Evolutionary conservation across 2,113 vertebrate species (phyloP).

Genomic region (Oncorhynchus nerka): DNA sequence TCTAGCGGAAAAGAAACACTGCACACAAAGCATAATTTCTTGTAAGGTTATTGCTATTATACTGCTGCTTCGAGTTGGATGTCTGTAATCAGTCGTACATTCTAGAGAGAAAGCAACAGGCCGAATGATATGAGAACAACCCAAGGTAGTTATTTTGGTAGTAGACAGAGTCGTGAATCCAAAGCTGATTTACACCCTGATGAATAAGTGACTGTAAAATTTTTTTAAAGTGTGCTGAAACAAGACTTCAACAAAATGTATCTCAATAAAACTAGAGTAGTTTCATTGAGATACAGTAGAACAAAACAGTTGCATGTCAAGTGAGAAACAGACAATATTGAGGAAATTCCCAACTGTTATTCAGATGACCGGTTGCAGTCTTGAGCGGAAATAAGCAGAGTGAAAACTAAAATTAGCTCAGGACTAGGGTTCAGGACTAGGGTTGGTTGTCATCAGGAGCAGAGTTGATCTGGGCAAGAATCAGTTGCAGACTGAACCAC

Average conservation of each 20-base stretch:
- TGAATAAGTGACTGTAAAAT: not conserved
- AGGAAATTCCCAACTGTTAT: not conserved
- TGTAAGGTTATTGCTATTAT: not conserved
- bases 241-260: not conserved
- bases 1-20: not conserved
- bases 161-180: no score
- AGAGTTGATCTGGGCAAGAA: no score
- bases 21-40: not conserved
- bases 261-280: not conserved
- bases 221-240: not conserved
- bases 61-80: not conserved
- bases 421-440: no score
- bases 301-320: not conserved
- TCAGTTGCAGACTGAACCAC: no score
- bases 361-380: not conserved
- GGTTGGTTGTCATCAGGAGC: no score
- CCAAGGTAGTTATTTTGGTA: no score
- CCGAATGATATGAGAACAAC: no score
- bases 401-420: not conserved
- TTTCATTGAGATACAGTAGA: not conserved
- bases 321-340: no score
- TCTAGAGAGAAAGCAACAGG: not conserved
- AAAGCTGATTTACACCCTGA: not conserved
- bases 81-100: conserved; percentile 34
- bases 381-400: no score